A percentile compares a stretch with the other conserved stretches of the same genome.
phyloP scores from a whole-genome alignment of 37 sponge, comb jelly and placozoan species.

The Aplysina aerophoba region DNA sequence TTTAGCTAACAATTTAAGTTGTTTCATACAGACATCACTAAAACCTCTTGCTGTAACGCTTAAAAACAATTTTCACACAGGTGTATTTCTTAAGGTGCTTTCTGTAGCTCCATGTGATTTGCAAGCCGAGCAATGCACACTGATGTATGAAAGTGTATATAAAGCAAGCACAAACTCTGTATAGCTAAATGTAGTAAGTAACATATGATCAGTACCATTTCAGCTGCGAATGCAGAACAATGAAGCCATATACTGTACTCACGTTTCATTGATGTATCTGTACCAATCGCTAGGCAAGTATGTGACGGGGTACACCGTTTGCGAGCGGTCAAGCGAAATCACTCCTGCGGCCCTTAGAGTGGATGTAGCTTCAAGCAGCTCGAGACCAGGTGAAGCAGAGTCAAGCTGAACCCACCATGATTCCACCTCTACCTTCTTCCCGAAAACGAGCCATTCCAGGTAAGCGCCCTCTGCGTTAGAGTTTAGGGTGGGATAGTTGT shows the following conservation, averaged over 20 bases:
- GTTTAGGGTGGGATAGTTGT: slow-evolving; percentile 13
- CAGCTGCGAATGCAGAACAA: too few relatives aligned
- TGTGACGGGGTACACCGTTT: slow-evolving; percentile 60
- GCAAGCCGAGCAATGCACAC: too few relatives aligned
- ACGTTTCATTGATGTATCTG: slow-evolving; percentile 46
- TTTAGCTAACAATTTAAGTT: too few relatives aligned
- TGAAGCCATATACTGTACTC: not conserved
- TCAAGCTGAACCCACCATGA: slow-evolving; percentile 42
- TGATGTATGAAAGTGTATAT: too few relatives aligned
- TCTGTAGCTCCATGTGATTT: too few relatives aligned
- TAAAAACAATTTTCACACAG: too few relatives aligned
- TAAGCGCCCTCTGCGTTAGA: slow-evolving; percentile 26
- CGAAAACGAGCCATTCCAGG: slow-evolving; percentile 53
- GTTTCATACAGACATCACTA: too few relatives aligned
- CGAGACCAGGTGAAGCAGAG: slow-evolving; percentile 42
- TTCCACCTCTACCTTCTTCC: slow-evolving; percentile 59
- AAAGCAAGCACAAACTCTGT: too few relatives aligned
- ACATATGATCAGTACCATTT: too few relatives aligned
- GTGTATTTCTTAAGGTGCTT: too few relatives aligned
- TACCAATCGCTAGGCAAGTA: slow-evolving; percentile 67
- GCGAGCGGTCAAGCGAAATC: slow-evolving; percentile 54
- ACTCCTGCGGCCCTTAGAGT: slow-evolving; percentile 54
- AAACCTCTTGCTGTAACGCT: too few relatives aligned
- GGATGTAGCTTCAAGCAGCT: slow-evolving; percentile 45
- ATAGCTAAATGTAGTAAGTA: too few relatives aligned